These are phyloP conservation scores for Neotoma lepida DNA, from an alignment of 2,113 vertebrate genomes.

Conservation along the genomic window DNA sequence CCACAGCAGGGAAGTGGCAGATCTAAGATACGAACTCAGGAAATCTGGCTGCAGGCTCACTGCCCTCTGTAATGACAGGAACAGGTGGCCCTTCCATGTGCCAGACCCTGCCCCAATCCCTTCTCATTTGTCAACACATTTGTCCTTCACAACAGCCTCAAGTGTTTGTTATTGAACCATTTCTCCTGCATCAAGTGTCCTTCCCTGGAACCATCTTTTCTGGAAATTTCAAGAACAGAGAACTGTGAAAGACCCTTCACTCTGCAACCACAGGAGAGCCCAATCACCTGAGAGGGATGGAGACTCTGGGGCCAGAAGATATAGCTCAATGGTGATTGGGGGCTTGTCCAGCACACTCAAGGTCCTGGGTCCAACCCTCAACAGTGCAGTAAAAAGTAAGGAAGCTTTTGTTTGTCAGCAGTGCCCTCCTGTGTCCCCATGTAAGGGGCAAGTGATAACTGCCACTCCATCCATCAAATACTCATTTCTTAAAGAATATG, in stretches of 20 bases:
- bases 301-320: neutral
- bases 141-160: neutral
- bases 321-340: neutral
- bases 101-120: neutral
- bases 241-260: neutral
- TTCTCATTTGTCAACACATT: neutral
- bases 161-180: accelerated
- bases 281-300: neutral
- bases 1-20: neutral
- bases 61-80: neutral
- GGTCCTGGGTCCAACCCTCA: neutral
- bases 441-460: neutral
- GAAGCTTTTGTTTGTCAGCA: neutral
- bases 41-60: neutral
- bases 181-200: neutral
- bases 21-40: neutral
- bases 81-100: neutral
- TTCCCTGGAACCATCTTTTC: neutral
- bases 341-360: neutral
- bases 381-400: neutral
- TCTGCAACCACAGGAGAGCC: neutral
- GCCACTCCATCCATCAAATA: neutral
- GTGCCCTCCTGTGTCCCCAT: neutral
- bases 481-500: neutral
- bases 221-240: neutral